Evolutionary conservation across 2,797 vertebrate species (phyloP).

Genomic region (Picus viridis): DNA sequence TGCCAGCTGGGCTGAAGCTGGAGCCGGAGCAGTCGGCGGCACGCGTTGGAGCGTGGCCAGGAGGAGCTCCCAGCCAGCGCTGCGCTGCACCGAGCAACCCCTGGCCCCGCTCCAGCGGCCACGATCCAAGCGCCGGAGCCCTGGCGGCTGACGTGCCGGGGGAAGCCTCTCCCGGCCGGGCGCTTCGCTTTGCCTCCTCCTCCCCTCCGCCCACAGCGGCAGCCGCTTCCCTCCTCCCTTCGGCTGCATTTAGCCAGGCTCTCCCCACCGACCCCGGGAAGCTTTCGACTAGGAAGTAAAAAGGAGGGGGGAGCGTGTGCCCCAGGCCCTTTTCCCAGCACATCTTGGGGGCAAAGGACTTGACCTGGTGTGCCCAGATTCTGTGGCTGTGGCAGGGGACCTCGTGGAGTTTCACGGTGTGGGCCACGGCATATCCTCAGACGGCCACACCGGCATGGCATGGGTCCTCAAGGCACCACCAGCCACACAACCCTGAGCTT

Average conservation of each 20-base stretch:
- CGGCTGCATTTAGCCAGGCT: background rate
- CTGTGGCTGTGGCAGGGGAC: fast-evolving
- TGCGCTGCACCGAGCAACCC: background rate
- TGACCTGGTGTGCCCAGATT: fast-evolving
- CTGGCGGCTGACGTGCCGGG: slow-evolving; percentile 14
- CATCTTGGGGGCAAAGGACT: fast-evolving
- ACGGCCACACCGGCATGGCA: fast-evolving
- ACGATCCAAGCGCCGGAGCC: slow-evolving; percentile 18
- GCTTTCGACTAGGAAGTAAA: background rate
- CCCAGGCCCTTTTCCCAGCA: fast-evolving
- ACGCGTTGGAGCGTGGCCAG: slow-evolving; percentile 57
- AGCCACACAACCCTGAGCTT: background rate
- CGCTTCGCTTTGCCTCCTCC: background rate
- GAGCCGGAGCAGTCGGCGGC: background rate
- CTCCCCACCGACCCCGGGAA: background rate
- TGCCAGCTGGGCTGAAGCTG: slow-evolving; percentile 3
- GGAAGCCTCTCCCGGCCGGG: slow-evolving; percentile 35
- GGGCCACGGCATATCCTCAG: fast-evolving
- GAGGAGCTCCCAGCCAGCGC: slow-evolving; percentile 45
- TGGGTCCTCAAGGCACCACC: fast-evolving
- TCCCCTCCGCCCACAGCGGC: background rate
- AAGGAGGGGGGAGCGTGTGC: fast-evolving
- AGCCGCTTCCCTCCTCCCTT: background rate
- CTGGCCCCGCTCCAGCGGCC: slow-evolving; percentile 54
- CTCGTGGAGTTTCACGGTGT: fast-evolving